Conservation (phyloP, 1,140 invertebrate species). For the Phortica variegata region DNA sequence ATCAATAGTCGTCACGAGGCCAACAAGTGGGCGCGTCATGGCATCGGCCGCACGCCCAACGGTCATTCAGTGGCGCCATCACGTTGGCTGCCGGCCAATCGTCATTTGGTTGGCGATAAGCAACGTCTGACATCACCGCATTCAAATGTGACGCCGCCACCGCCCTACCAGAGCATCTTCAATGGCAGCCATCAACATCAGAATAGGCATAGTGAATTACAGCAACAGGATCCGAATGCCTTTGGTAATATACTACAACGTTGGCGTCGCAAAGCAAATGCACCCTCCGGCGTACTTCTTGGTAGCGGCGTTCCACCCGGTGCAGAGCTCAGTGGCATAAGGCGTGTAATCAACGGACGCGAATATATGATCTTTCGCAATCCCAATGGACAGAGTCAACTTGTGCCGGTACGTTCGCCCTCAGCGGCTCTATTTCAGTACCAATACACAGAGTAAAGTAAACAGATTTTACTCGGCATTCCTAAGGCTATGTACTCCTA, state of each 20-base stretch:
- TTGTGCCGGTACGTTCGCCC: constrained; percentile 70
- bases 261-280: constrained; percentile 56
- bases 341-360: constrained; percentile 69
- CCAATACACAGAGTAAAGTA: constrained; percentile 45
- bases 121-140: constrained; percentile 26
- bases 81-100: constrained; percentile 30
- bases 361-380: constrained; percentile 70
- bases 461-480: too few relatives aligned
- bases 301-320: constrained; percentile 13
- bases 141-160: constrained; percentile 53
- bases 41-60: constrained; percentile 36
- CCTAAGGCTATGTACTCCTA: too few relatives aligned
- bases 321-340: constrained; percentile 33
- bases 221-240: too few relatives aligned
- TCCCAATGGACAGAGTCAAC: constrained; percentile 61
- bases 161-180: constrained; percentile 59
- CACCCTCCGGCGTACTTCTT: constrained; percentile 22
- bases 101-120: constrained; percentile 22
- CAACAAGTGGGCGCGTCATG: constrained; percentile 41
- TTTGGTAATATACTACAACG: constrained; percentile 12
- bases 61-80: constrained; percentile 32
- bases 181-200: too few relatives aligned
- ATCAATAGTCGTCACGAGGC: constrained; percentile 39
- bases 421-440: constrained; percentile 74
- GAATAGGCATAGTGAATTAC: constrained; percentile 1